Base-by-base conservation (phyloP, 2,888 invertebrate genomes). In the Caenorhabditis wallacei region DNA sequence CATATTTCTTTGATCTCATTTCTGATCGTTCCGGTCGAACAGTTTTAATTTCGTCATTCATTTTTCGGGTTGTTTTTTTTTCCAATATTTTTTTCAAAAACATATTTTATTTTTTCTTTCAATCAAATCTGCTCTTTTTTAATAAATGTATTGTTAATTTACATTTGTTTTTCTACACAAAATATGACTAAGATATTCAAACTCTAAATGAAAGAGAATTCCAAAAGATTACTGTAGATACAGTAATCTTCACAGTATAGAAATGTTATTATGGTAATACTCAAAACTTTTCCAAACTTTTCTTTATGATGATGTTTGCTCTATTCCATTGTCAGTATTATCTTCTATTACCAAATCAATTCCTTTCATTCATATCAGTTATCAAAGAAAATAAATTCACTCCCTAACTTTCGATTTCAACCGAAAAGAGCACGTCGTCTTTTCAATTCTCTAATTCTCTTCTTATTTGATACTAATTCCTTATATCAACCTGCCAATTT, bases 401-500 rank as follows among this genome's bases (percentile, higher is more conserved):
- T 10, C 30, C 26, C 22, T 43, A 18, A 20, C 54, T 30, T 40
- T 51, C 46, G 35, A 35, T 53, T 40, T 53, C 51, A 26, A 11
- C 22, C 22, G 24, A 72, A 72, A n/a, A 70, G 54, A 72, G 72
- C 72, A 72, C 63, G 63, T 54, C 54, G 20, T 20, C 26, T 30
- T 66, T 56, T 26, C 18, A 13, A 3, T 40, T 57, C 57, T 18
- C 48, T 30, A 22, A 20, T 22, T 3, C 57, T 59, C 46, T 18
- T 30, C 64, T 46, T 54, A 63, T 72, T 63, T 61, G 70, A 35
- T 46, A 20, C 64, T 74, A 63, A 18, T 30, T 57, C 11, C 54
- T 20, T 22, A 46, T 66, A 48, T 74, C 64, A 74, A 66, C 74
- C 74, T 56, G 64, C 54, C 74, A 64, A 66, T 64, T 64, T 74